Percentiles rank a stretch among this genome's conserved stretches.
Conservation (phyloP, 1,140 invertebrate genomes). For the Calephelis virginiensis region DNA sequence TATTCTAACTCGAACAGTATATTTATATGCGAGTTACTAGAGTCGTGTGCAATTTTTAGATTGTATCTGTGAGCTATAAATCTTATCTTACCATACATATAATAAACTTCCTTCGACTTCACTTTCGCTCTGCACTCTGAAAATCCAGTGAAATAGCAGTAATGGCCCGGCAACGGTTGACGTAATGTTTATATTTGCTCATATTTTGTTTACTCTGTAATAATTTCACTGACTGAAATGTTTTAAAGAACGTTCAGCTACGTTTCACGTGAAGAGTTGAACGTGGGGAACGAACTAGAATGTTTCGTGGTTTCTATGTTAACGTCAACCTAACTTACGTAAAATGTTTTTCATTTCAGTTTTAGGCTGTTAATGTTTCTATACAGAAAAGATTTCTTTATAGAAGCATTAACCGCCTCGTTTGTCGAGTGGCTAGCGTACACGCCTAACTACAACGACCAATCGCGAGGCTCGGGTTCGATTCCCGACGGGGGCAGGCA, state of each 20-base stretch:
- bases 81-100: conserved; percentile 57
- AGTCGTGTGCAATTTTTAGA: conserved; percentile 60
- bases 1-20: neutral
- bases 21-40: conserved; percentile 23
- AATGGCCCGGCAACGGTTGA: conserved; percentile 55
- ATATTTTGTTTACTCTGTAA: conserved; percentile 65
- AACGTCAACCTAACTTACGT: neutral
- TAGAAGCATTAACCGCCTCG: too few species aligned
- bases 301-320: neutral
- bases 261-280: neutral
- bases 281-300: conserved; percentile 3
- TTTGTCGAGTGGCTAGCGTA: too few species aligned
- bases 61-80: conserved; percentile 64
- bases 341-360: too few species aligned
- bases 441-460: too few species aligned
- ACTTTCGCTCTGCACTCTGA: conserved; percentile 50
- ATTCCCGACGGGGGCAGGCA: too few species aligned
- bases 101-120: conserved; percentile 70
- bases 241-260: conserved; percentile 30
- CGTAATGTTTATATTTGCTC: conserved; percentile 59
- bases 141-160: conserved; percentile 57
- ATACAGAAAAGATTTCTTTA: too few species aligned
- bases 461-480: too few species aligned
- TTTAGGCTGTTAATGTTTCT: too few species aligned
- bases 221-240: conserved; percentile 71